Conservation (phyloP, 2,888 invertebrate species). For the Aleiodes alternator region DNA sequence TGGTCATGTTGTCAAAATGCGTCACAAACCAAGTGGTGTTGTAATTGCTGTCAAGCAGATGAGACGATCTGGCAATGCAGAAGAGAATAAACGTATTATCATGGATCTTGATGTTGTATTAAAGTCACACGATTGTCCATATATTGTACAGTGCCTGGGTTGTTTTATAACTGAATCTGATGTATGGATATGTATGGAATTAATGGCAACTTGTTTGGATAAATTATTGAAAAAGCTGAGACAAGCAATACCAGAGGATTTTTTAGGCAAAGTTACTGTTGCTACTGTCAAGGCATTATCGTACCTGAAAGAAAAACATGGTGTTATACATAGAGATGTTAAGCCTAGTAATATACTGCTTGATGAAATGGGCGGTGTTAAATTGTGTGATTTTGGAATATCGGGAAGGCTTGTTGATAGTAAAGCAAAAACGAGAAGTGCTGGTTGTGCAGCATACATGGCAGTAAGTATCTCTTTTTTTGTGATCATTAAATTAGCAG, state of each 20-base stretch:
- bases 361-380: constrained; percentile 95
- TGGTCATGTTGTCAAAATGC: constrained; percentile 98
- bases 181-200: constrained; percentile 99
- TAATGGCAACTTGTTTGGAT: constrained; percentile 99
- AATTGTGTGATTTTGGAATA: constrained; percentile 99
- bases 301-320: constrained; percentile 97
- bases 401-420: constrained; percentile 98
- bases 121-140: constrained; percentile 97
- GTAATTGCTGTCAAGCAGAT: constrained; percentile 99
- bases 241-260: constrained; percentile 95
- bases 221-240: constrained; percentile 92
- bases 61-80: constrained; percentile 96
- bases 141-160: constrained; percentile 97
- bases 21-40: constrained; percentile 88
- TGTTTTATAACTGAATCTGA: constrained; percentile 98
- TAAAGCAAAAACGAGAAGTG: constrained; percentile 97
- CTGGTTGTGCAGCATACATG: constrained; percentile 99
- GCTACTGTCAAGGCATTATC: constrained; percentile 97
- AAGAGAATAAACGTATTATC: constrained; percentile 98
- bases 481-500: too few relatives aligned
- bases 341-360: constrained; percentile 99
- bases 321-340: constrained; percentile 98
- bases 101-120: constrained; percentile 99
- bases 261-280: constrained; percentile 97
- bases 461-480: constrained; percentile 82